A percentile compares a stretch with the other conserved stretches of the same genome.
These are phyloP conservation scores for Caenorhabditis sp. DNA, from an alignment of 2,888 invertebrate species.

Conservation along the genomic window DNA sequence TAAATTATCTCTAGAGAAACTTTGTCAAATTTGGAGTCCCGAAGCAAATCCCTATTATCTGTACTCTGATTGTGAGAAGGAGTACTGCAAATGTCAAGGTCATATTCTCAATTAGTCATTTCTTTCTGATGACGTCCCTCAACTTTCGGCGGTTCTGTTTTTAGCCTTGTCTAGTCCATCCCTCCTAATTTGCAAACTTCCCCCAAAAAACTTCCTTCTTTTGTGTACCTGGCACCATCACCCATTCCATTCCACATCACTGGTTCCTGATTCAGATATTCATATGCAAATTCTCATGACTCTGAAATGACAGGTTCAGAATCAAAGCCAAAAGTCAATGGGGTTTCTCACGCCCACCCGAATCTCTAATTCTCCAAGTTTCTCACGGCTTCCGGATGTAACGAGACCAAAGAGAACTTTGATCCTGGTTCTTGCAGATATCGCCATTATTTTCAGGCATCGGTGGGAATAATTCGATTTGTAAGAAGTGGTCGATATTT, in stretches of 20 bases:
- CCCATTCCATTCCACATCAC: not conserved
- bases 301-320: not conserved
- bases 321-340: not conserved
- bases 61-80: too few species aligned
- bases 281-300: too few species aligned
- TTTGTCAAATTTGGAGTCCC: too few species aligned
- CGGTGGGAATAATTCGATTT: not conserved
- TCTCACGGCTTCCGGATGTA: not conserved
- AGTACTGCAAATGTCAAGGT: too few species aligned
- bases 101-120: not conserved
- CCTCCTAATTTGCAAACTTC: not conserved
- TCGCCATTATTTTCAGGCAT: not conserved
- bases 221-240: not conserved
- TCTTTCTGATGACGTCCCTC: not conserved
- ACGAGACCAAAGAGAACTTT: not conserved
- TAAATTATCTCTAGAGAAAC: too few species aligned
- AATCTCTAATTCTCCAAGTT: not conserved
- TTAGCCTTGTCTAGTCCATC: not conserved
- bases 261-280: not conserved
- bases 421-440: not conserved
- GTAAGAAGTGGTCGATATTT: not conserved
- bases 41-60: too few species aligned
- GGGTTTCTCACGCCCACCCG: too few species aligned
- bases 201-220: not conserved
- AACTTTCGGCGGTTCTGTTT: not conserved